A percentile compares a stretch with the other conserved stretches of the same genome.
Conservation (phyloP, 2,888 invertebrate species). For the Calameuta pallipes region DNA sequence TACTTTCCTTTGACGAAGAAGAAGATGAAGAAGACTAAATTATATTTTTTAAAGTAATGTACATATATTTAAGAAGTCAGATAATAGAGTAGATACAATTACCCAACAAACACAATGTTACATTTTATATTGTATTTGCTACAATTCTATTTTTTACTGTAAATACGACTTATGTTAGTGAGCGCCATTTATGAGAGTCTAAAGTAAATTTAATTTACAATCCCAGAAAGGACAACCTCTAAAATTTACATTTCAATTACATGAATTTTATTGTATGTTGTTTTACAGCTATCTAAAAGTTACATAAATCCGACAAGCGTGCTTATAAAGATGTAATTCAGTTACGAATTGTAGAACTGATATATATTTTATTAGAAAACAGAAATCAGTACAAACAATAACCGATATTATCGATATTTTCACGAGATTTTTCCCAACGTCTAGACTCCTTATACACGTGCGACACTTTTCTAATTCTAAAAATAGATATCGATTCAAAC, state of each 20-base stretch:
- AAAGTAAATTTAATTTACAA: neutral
- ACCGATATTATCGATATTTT: neutral
- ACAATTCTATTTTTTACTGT: neutral
- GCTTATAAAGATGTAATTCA: neutral
- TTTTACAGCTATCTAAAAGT: neutral
- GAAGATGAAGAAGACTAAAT: slow-evolving; percentile 45
- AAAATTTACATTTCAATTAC: neutral
- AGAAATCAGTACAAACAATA: neutral
- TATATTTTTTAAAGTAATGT: neutral
- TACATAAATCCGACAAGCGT: neutral
- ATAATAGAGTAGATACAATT: neutral
- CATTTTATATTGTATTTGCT: neutral
- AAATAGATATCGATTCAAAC: neutral
- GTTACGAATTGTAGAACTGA: neutral
- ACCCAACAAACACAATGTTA: neutral
- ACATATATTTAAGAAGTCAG: neutral
- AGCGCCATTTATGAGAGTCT: neutral
- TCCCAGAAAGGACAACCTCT: neutral
- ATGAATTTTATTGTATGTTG: neutral
- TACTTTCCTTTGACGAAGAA: slow-evolving; percentile 56
- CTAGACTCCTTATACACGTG: neutral
- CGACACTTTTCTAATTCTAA: neutral
- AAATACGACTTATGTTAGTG: neutral
- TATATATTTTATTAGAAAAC: neutral
- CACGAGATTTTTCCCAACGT: neutral